phyloP scores from a whole-genome alignment of 2,888 invertebrate genomes.

The Tachina grossa region DNA sequence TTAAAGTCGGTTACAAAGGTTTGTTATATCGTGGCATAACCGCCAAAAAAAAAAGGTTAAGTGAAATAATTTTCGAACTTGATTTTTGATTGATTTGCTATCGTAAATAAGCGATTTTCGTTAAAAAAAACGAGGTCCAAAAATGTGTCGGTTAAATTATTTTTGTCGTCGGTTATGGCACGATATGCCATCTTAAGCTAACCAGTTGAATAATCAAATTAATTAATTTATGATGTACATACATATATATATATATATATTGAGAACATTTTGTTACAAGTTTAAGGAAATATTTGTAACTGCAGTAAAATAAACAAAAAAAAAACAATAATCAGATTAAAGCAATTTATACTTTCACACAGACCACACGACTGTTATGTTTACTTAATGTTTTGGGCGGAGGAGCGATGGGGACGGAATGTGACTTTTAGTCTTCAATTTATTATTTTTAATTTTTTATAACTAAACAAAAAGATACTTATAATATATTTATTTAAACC shows the following conservation, averaged over 20 bases:
- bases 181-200: background rate
- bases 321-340: slow-evolving; percentile 34
- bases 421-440: slow-evolving; percentile 47
- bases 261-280: background rate
- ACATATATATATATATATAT: background rate
- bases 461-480: slow-evolving; percentile 29
- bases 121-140: too few relatives aligned
- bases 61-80: too few relatives aligned
- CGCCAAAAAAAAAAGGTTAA: too few relatives aligned
- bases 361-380: background rate
- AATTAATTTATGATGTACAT: slow-evolving; percentile 12
- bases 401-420: background rate
- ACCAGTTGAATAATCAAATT: background rate
- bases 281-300: slow-evolving; percentile 13
- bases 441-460: slow-evolving; percentile 50
- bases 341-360: slow-evolving; percentile 6
- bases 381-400: background rate
- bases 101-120: too few relatives aligned
- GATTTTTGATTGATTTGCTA: too few relatives aligned
- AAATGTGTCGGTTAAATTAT: too few relatives aligned
- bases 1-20: too few relatives aligned
- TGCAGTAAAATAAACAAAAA: background rate
- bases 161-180: too few relatives aligned
- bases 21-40: too few relatives aligned
- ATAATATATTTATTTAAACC: slow-evolving; percentile 14